A percentile compares a stretch with the other conserved stretches of the same genome.
phyloP scores from a whole-genome alignment of 2,888 invertebrate genomes.

The Papilio demoleus region DNA sequence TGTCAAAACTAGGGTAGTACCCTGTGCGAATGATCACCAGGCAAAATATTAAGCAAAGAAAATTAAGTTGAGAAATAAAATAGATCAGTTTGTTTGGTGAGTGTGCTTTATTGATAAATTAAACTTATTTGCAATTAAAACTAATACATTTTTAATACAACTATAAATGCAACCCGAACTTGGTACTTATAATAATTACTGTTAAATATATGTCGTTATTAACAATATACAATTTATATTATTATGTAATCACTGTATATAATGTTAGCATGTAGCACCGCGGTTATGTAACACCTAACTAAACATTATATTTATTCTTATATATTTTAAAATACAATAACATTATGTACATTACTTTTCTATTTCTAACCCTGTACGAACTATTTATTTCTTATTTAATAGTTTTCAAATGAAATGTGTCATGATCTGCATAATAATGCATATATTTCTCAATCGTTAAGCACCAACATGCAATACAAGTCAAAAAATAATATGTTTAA shows the following conservation, averaged over 20 bases:
- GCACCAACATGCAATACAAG: conserved; percentile 18
- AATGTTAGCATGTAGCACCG: not conserved
- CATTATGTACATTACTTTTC: not conserved
- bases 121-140: conserved; percentile 40
- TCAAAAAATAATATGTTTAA: not conserved
- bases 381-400: not conserved
- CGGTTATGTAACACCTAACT: not conserved
- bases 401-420: too few species aligned
- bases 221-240: not conserved
- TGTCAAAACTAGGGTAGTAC: too few species aligned
- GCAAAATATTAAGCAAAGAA: too few species aligned
- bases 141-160: conserved; percentile 37
- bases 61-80: not conserved
- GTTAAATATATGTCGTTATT: not conserved
- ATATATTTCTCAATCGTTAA: conserved; percentile 25
- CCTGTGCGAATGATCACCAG: too few species aligned
- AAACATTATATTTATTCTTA: not conserved
- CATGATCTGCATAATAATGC: not conserved
- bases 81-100: conserved; percentile 32
- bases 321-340: not conserved
- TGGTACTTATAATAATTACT: conserved; percentile 30
- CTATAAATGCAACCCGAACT: conserved; percentile 67
- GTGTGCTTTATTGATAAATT: conserved; percentile 44
- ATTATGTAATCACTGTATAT: not conserved
- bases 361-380: not conserved